Percentiles rank a stretch among this genome's conserved stretches.
Conservation (phyloP, 1,140 invertebrate species). For the Drosophila sechellia region DNA sequence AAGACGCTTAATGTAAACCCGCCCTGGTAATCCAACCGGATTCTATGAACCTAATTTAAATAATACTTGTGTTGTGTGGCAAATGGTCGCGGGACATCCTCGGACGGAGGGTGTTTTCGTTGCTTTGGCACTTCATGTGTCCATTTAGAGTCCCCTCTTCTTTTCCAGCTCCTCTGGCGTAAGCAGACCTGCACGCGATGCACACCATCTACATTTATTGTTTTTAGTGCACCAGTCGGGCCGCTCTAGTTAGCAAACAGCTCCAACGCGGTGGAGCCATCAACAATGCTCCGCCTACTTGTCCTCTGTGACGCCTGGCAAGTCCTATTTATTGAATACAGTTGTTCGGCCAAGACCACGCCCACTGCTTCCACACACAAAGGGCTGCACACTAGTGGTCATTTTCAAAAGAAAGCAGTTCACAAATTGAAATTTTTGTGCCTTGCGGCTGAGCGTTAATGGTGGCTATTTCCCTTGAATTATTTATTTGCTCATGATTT, state of each 20-base stretch:
- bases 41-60: no score
- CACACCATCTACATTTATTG: constrained; percentile 31
- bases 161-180: background rate
- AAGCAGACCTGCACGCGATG: constrained; percentile 42
- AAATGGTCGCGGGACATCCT: constrained; percentile 29
- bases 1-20: constrained; percentile 30
- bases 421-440: background rate
- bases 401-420: background rate
- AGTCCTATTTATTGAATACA: constrained; percentile 55
- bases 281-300: constrained; percentile 16
- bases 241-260: constrained; percentile 28
- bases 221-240: constrained; percentile 11
- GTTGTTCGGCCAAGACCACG: constrained; percentile 46
- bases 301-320: constrained; percentile 10
- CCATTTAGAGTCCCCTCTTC: constrained; percentile 31
- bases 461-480: constrained; percentile 52
- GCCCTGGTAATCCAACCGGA: constrained; percentile 22
- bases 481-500: constrained; percentile 56
- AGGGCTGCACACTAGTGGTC: constrained; percentile 6
- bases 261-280: constrained; percentile 14
- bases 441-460: constrained; percentile 50
- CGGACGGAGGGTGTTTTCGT: constrained; percentile 14
- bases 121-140: constrained; percentile 58
- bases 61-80: background rate
- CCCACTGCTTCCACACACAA: constrained; percentile 28